Percentiles rank a stretch among this genome's conserved stretches.
Evolutionary conservation across 2,888 invertebrate species (phyloP).

Genomic region (Petrolisthes manimaculis): DNA sequence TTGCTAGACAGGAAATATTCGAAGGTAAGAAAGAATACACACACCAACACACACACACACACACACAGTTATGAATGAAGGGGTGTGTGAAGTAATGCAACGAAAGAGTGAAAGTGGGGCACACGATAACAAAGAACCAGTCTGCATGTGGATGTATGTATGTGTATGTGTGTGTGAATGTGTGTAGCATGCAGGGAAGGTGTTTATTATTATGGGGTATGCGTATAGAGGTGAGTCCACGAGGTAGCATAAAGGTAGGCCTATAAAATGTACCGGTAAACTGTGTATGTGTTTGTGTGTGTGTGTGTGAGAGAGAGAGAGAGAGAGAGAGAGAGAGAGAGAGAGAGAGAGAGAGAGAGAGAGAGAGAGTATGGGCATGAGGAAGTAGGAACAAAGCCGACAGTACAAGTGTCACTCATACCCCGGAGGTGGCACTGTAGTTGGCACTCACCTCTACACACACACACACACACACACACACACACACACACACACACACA

Average conservation of each 20-base stretch:
- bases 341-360: neutral
- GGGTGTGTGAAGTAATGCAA: too few species aligned
- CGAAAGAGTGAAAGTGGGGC: too few species aligned
- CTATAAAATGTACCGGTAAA: too few species aligned
- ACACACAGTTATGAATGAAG: too few species aligned
- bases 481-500: constrained; percentile 19
- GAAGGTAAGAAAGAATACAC: too few species aligned
- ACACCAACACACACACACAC: neutral
- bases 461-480: constrained; percentile 15
- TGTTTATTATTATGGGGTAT: neutral
- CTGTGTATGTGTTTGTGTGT: neutral
- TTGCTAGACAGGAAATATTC: too few species aligned
- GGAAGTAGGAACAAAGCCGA: neutral
- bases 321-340: too few species aligned
- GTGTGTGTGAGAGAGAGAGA: neutral
- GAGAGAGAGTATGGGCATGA: neutral
- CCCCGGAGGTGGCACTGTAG: neutral
- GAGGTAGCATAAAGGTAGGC: too few species aligned
- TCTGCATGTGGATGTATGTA: too few species aligned
- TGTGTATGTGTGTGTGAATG: too few species aligned
- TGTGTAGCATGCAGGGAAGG: neutral
- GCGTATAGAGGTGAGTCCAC: too few species aligned
- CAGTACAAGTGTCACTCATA: neutral
- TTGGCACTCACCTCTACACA: neutral
- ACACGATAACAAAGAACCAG: too few species aligned